Conservation (phyloP, 2,797 vertebrate species). For the Falco columbarius region DNA sequence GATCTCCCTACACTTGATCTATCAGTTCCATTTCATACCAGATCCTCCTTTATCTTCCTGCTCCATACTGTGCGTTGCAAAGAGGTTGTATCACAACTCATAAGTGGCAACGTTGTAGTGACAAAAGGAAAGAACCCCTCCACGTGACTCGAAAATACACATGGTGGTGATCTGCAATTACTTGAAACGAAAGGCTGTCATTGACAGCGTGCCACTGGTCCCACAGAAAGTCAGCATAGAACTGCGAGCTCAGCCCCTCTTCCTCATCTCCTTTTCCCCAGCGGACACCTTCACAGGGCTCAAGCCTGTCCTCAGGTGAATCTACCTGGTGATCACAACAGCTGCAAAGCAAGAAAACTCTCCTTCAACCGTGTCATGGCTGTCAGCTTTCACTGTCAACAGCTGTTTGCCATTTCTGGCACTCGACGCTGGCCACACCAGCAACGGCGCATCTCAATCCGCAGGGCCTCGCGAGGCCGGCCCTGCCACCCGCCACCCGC, state of each 20-base stretch:
- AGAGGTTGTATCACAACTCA: fast-evolving
- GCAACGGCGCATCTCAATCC: fast-evolving
- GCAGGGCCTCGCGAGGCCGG: fast-evolving
- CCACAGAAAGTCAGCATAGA: background rate
- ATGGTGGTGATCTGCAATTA: fast-evolving
- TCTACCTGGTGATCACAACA: background rate
- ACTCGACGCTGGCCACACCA: fast-evolving
- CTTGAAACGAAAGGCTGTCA: background rate
- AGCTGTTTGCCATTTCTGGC: background rate
- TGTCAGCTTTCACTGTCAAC: background rate
- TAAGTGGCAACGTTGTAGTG: fast-evolving
- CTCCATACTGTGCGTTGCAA: background rate
- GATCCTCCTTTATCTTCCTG: background rate
- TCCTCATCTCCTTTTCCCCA: background rate
- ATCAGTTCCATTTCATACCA: background rate
- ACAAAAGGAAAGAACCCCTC: background rate
- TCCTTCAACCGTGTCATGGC: background rate
- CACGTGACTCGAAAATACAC: background rate
- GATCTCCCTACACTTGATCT: background rate
- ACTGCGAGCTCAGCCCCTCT: background rate
- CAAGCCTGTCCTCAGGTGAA: background rate
- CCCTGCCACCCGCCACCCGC: background rate
- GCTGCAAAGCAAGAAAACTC: background rate
- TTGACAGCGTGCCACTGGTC: fast-evolving
- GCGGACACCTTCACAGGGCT: background rate